Evolutionary conservation across 2,113 vertebrate species (phyloP).

Genomic region (Ptyas mucosa): DNA sequence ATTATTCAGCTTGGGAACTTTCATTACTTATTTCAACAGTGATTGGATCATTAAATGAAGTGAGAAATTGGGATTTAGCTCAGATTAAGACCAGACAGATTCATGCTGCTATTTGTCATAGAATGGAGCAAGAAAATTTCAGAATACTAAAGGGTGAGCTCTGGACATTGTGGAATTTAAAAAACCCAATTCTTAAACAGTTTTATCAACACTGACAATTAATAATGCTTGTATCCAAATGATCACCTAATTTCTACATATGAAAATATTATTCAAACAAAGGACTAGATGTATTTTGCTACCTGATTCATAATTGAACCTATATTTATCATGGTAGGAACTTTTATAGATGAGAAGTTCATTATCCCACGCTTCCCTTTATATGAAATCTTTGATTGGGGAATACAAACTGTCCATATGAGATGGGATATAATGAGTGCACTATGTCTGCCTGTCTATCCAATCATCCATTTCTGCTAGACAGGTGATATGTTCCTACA

Average conservation of each 20-base stretch:
- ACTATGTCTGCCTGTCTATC: neutral
- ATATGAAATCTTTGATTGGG: neutral
- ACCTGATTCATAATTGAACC: neutral
- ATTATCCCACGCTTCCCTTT: neutral
- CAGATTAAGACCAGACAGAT: neutral
- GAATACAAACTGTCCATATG: neutral
- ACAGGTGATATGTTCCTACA: neutral
- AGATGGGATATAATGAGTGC: neutral
- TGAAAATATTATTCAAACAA: neutral
- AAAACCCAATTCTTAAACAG: neutral
- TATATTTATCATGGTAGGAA: neutral
- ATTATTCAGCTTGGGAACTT: neutral
- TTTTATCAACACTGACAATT: neutral
- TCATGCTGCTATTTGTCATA: neutral
- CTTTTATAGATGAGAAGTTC: neutral
- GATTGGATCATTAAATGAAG: neutral
- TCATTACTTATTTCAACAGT: neutral
- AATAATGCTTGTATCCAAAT: neutral
- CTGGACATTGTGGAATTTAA: neutral
- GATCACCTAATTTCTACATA: neutral
- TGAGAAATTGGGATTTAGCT: neutral
- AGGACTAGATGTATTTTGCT: neutral
- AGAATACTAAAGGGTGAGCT: neutral
- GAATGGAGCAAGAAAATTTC: neutral
- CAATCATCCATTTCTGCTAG: neutral